These are phyloP conservation scores for Oncorhynchus clarkii DNA, from an alignment of 2,113 vertebrate genomes.

Conservation along the genomic window DNA sequence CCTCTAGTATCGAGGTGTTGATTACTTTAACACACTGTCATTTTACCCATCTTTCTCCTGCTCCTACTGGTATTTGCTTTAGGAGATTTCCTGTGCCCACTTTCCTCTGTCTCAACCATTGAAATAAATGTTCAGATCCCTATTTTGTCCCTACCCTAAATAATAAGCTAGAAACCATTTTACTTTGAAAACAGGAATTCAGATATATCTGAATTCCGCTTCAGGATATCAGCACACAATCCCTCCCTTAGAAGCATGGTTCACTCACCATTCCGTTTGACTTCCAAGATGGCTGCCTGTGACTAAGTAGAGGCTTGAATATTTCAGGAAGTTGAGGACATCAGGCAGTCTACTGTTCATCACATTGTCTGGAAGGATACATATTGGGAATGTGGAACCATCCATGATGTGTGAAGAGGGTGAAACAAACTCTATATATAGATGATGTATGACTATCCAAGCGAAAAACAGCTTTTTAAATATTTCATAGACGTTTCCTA, in stretches of 20 bases:
- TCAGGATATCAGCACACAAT: too few relatives aligned
- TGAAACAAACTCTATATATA: conserved; percentile 71
- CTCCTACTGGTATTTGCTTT: neutral
- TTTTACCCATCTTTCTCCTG: conserved; percentile 14
- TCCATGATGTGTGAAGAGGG: conserved; percentile 50
- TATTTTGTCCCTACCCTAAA: too few relatives aligned
- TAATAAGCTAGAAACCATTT: too few relatives aligned
- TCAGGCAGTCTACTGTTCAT: conserved; percentile 48
- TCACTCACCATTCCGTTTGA: conserved; percentile 29
- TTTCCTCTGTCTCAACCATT: too few relatives aligned
- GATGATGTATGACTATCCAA: conserved; percentile 50
- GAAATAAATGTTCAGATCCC: too few relatives aligned
- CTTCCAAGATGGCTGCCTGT: conserved; percentile 27
- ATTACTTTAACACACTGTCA: conserved; percentile 30
- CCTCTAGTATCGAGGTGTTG: conserved; percentile 29
- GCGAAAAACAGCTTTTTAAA: conserved; percentile 62
- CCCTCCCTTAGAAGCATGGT: neutral
- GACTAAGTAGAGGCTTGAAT: conserved; percentile 52
- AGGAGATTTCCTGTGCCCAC: too few relatives aligned
- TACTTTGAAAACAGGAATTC: too few relatives aligned
- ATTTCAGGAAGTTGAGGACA: conserved; percentile 48
- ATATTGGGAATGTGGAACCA: conserved; percentile 51
- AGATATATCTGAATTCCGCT: too few relatives aligned
- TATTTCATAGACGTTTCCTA: conserved; percentile 59
- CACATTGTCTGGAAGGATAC: conserved; percentile 42